Evolutionary conservation across 2,888 invertebrate species (phyloP).

Genomic region (Drosophila macrospina): DNA sequence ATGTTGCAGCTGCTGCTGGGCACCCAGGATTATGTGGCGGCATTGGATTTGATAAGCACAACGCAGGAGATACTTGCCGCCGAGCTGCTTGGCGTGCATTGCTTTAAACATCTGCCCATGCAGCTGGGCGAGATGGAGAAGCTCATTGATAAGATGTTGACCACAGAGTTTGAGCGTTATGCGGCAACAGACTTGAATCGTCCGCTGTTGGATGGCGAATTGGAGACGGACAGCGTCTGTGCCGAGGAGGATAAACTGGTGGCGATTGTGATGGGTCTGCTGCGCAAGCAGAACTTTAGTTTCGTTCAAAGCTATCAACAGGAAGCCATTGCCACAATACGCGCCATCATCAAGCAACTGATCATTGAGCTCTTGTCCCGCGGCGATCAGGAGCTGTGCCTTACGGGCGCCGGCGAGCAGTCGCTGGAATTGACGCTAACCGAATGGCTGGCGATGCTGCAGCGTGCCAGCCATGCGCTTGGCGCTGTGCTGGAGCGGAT

Average conservation of each 20-base stretch:
- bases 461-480: slow-evolving; percentile 88
- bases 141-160: slow-evolving; percentile 98
- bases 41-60: slow-evolving; percentile 96
- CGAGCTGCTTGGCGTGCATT: slow-evolving; percentile 96
- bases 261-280: slow-evolving; percentile 95
- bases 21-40: slow-evolving; percentile 98
- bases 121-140: slow-evolving; percentile 98
- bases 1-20: slow-evolving; percentile 97
- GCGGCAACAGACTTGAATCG: slow-evolving; percentile 96
- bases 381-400: slow-evolving; percentile 86
- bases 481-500: slow-evolving; percentile 91
- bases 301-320: slow-evolving; percentile 95
- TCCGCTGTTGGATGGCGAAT: slow-evolving; percentile 86
- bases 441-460: slow-evolving; percentile 90
- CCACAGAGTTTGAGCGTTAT: slow-evolving; percentile 96
- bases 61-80: slow-evolving; percentile 97
- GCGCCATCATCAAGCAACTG: slow-evolving; percentile 94
- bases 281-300: slow-evolving; percentile 93
- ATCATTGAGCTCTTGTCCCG: slow-evolving; percentile 91
- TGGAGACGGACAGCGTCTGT: slow-evolving; percentile 85
- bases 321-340: slow-evolving; percentile 95
- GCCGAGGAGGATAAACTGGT: slow-evolving; percentile 92
- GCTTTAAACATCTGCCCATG: slow-evolving; percentile 97
- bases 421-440: slow-evolving; percentile 87
- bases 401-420: slow-evolving; percentile 86